Base-by-base conservation (phyloP, 1,140 invertebrate species). In the Leptonema lineaticorne region DNA sequence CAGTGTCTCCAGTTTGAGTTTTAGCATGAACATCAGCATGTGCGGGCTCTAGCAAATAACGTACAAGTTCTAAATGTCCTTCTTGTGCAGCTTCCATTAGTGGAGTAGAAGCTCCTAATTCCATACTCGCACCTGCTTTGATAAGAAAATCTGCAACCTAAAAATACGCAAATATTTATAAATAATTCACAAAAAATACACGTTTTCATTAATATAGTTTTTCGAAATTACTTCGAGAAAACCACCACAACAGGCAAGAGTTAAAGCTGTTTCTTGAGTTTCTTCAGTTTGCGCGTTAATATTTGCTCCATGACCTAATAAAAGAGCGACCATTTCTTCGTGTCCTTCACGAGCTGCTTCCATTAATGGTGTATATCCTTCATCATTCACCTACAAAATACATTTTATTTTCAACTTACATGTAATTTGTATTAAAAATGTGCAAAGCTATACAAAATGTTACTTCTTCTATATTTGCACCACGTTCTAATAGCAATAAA, bases 311-410 rank as follows among this genome's bases (percentile, higher is more conserved):
- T 97, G 93, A 74, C 90, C 91, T 0, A 99, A 83, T 20, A 99
- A 86, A 46, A 98, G 83, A 29, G 94, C 93, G 9, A 99, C 96
- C 94, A 99, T 98, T 79, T 97, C 95, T 78, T 98, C 94, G 79
- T 99, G 97, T 20, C 97, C 97, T 82, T 99, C 97, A 14, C 97
- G 84, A 0, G 96, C 94, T 63, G 96, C 97, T 85, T 99, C 97
- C 95, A 97, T 97, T 37, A 99, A 82, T n/a, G 97, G 96, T 6
- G 97, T 99, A 80, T 99, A 99, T n/a, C 97, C 96, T 83, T 99
- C 97, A 79, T 99, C 97, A 81, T 99, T 99, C 26, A 94, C 96
- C 71, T 72, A 20, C 3, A 50, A 16, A 59, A 8, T 29, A 30
- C 4, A 59, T 6, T 57, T 30, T 2, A 1, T 26, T 30, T 7